Percentiles rank a stretch among this genome's conserved stretches.
Evolutionary conservation across 2,113 vertebrate genomes (phyloP).

Genomic region (Stegastes partitus): DNA sequence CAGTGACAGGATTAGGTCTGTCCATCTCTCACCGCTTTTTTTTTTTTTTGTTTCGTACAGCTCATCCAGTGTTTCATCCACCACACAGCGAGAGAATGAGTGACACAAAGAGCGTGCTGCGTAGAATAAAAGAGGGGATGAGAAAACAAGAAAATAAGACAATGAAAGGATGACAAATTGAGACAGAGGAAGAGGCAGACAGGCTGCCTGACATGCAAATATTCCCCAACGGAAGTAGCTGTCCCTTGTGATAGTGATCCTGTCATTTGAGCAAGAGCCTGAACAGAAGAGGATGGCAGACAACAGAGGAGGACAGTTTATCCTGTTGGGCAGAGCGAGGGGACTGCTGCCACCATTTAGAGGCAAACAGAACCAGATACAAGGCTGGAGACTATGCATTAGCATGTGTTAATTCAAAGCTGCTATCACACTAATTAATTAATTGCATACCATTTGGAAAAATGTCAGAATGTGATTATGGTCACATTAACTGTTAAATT

Average conservation of each 20-base stretch:
- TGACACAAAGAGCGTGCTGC: constrained; percentile 10
- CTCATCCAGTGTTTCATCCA: background rate
- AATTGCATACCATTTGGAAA: background rate
- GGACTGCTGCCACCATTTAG: constrained; percentile 31
- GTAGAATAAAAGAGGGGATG: constrained; percentile 14
- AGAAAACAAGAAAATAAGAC: constrained; percentile 34
- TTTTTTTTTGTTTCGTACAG: constrained; percentile 9
- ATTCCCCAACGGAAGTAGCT: constrained; percentile 62
- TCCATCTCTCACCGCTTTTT: background rate
- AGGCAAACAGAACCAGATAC: constrained; percentile 12
- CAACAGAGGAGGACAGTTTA: constrained; percentile 45
- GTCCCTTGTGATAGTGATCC: constrained; percentile 61
- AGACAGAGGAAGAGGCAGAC: constrained; percentile 49
- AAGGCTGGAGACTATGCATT: background rate
- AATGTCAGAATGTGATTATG: background rate
- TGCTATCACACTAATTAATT: background rate
- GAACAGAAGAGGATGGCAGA: constrained; percentile 37
- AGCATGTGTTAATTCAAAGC: background rate
- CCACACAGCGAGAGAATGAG: constrained; percentile 12
- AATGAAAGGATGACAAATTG: constrained; percentile 66
- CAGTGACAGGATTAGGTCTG: background rate
- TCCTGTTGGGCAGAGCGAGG: constrained; percentile 45
- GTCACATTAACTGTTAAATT: background rate
- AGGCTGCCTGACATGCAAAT: constrained; percentile 65
- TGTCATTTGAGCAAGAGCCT: constrained; percentile 58